Conservation (phyloP, 2,888 invertebrate genomes). For the Quadriops clusia region DNA sequence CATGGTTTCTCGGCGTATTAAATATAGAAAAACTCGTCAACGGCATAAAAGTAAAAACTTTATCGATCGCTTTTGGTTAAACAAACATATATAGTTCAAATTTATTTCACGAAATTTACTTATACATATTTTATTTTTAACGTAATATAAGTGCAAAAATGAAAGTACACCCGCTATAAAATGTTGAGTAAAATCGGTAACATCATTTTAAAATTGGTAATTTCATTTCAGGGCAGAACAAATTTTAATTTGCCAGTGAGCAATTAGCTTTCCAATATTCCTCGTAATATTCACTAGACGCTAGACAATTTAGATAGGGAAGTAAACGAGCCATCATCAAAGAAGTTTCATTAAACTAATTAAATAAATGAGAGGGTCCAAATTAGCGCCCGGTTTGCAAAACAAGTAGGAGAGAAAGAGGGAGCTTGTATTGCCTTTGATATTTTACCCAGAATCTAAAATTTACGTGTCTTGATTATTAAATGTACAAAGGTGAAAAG, state of each 20-base stretch:
- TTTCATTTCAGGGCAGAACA: too few species aligned
- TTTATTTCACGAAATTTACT: too few species aligned
- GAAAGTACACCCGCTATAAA: too few species aligned
- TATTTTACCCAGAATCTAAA: slow-evolving; percentile 23
- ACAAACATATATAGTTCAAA: too few species aligned
- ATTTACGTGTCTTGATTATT: slow-evolving; percentile 28
- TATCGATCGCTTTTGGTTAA: too few species aligned
- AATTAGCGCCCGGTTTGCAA: slow-evolving; percentile 30
- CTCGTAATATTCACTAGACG: slow-evolving; percentile 19
- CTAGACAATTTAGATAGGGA: slow-evolving; percentile 19
- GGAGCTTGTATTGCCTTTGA: slow-evolving; percentile 23
- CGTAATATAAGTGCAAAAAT: too few species aligned
- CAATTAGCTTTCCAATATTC: slow-evolving; percentile 25
- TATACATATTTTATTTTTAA: too few species aligned
- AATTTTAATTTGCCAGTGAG: slow-evolving; percentile 22
- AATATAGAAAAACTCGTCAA: too few species aligned
- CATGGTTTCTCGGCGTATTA: too few species aligned
- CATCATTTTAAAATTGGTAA: too few species aligned
- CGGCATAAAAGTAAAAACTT: too few species aligned
- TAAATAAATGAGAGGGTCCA: slow-evolving; percentile 29
- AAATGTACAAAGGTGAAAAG: slow-evolving; percentile 24
- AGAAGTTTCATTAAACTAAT: slow-evolving; percentile 31
- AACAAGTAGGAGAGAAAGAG: slow-evolving; percentile 24
- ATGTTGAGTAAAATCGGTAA: too few species aligned
- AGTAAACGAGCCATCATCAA: slow-evolving; percentile 27